Conservation (phyloP, 2,888 invertebrate genomes). For the Chamaedrilus cognettii region DNA sequence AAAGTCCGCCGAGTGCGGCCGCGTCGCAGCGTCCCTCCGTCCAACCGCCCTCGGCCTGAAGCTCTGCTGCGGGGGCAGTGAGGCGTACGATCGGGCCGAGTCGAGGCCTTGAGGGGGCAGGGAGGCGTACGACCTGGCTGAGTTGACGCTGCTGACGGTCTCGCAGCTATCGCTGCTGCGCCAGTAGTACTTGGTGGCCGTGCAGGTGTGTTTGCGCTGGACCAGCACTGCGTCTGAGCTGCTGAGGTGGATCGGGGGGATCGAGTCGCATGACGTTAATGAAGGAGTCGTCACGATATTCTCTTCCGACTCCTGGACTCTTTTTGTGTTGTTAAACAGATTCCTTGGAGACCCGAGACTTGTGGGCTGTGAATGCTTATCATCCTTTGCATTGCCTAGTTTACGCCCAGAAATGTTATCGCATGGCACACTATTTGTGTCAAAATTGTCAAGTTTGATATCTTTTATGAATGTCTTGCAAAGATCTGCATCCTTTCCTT, state of each 20-base stretch:
- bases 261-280: background rate
- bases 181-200: background rate
- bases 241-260: conserved; percentile 12
- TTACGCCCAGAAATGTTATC: too few relatives aligned
- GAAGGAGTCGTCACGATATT: background rate
- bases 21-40: background rate
- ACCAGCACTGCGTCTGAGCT: conserved; percentile 1
- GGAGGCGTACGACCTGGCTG: conserved; percentile 1
- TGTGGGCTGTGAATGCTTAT: too few relatives aligned
- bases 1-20: conserved; percentile 13
- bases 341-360: too few relatives aligned
- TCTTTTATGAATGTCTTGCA: too few relatives aligned
- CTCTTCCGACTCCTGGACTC: too few relatives aligned
- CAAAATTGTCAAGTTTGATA: too few relatives aligned
- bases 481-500: too few relatives aligned
- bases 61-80: background rate
- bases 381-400: too few relatives aligned
- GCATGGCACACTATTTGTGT: too few relatives aligned
- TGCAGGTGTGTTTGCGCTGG: background rate
- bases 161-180: background rate
- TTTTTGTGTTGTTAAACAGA: too few relatives aligned
- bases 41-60: background rate
- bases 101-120: background rate
- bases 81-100: background rate
- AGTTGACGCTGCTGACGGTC: background rate